phyloP scores from a whole-genome alignment of 2,888 invertebrate genomes.

The Luperina testacea region DNA sequence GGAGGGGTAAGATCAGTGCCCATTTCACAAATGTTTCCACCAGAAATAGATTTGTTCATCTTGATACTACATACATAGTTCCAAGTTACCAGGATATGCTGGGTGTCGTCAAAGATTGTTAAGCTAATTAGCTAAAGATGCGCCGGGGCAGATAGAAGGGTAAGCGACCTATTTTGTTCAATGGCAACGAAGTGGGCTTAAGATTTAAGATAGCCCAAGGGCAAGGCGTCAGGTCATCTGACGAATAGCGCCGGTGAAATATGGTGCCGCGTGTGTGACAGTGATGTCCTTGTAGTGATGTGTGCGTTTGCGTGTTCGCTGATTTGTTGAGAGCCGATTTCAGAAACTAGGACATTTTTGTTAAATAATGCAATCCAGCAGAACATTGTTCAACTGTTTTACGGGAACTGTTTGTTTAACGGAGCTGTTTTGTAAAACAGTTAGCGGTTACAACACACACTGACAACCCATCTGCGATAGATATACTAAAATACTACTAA shows the following conservation, averaged over 20 bases:
- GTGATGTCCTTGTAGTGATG: background rate
- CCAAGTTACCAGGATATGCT: background rate
- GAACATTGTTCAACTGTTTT: background rate
- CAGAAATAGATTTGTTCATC: conserved; percentile 4
- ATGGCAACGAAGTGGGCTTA: too few species aligned
- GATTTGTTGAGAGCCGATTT: background rate
- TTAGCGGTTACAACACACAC: background rate
- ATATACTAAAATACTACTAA: too few species aligned
- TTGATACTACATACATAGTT: background rate
- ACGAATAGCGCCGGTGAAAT: background rate
- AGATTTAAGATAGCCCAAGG: background rate
- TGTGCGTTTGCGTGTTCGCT: background rate
- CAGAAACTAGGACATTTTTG: background rate
- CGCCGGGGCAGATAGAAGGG: background rate
- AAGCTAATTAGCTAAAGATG: background rate
- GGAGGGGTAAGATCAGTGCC: background rate
- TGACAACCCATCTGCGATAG: background rate
- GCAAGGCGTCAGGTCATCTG: background rate
- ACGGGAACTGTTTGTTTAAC: background rate
- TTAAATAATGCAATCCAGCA: background rate
- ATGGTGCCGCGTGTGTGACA: background rate
- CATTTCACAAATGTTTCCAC: background rate
- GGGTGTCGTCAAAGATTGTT: background rate
- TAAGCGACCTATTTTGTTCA: too few species aligned
- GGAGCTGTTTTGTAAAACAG: background rate